Evolutionary conservation across 1,140 invertebrate genomes (phyloP), one percentile per base, ranked within the genome.

Genomic region (Triops cancriformis): DNA sequence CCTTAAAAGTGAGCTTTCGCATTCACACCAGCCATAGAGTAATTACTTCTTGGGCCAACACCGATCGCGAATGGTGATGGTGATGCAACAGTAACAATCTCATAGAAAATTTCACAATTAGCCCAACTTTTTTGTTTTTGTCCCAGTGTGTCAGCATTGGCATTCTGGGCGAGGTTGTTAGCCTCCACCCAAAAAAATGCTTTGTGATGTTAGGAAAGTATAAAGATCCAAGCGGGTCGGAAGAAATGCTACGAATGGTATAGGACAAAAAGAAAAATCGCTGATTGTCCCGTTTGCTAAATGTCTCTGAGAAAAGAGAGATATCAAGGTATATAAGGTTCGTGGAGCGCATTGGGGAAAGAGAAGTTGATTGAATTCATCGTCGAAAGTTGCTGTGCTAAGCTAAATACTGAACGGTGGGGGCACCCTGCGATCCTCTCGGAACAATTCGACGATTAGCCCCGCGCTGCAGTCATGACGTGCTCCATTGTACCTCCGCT

Each of bases 391-490:
- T 64, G 51, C 51, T 23, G 51, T 64, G 51, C 51, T 64, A 64
- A 64, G 51, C 51, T 64, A 64, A 64, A 64, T 23, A 23, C 51
- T 64, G 51, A 64, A 23, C 51, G 51, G 51, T n/a, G 14, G 31
- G 31, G 31, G 31, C 31, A 37, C 31, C 31, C 31, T 14, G 18
- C 51, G 51, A 64, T 64, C 51, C 51, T 64, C 51, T 14, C 14
- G 51, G 51, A 64, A 64, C 51, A 64, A 64, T 64, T 64, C 51
- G 51, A 64, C 51, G 51, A 64, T 64, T 64, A 64, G 51, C 51
- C 51, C 51, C 51, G 51, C 51, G 51, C 51, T 64, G 51, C 51
- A 64, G 51, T 64, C 51, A 64, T 64, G 51, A 64, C 51, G 51
- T 64, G 51, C 51, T 64, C 51, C 51, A 64, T 64, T 64, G 51